Evolutionary conservation across 2,888 invertebrate species (phyloP).

Genomic region (Rhagium mordax): DNA sequence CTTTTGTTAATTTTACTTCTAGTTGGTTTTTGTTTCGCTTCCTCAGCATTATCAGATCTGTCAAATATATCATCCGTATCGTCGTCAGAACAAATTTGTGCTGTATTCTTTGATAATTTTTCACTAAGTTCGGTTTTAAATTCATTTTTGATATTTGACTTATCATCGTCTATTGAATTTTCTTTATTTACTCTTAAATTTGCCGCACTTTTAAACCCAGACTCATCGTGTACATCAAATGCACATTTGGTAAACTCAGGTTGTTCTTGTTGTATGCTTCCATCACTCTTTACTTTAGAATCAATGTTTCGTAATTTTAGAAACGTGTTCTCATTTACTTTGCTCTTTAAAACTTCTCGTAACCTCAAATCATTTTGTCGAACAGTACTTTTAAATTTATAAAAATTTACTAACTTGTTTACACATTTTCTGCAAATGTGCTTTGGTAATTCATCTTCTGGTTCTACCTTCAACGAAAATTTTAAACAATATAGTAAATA

Average conservation of each 20-base stretch:
- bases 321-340: background rate
- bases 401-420: conserved; percentile 50
- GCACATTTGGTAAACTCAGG: background rate
- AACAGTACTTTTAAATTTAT: conserved; percentile 53
- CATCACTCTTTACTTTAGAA: background rate
- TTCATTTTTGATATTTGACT: background rate
- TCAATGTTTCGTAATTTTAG: background rate
- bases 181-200: background rate
- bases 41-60: background rate
- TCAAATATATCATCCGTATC: background rate
- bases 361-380: conserved; percentile 52
- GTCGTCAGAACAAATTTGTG: background rate
- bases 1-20: background rate
- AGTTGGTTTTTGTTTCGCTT: conserved; percentile 1
- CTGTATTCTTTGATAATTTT: background rate
- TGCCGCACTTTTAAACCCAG: background rate
- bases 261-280: background rate
- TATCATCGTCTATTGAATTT: background rate
- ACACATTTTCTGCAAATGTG: conserved; percentile 57
- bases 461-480: conserved; percentile 50
- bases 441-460: conserved; percentile 53
- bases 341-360: conserved; percentile 35
- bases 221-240: background rate
- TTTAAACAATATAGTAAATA: conserved; percentile 11
- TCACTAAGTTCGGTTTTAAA: background rate